Evolutionary conservation across 1,140 invertebrate species (phyloP).

Genomic region (Drosophila insularis): DNA sequence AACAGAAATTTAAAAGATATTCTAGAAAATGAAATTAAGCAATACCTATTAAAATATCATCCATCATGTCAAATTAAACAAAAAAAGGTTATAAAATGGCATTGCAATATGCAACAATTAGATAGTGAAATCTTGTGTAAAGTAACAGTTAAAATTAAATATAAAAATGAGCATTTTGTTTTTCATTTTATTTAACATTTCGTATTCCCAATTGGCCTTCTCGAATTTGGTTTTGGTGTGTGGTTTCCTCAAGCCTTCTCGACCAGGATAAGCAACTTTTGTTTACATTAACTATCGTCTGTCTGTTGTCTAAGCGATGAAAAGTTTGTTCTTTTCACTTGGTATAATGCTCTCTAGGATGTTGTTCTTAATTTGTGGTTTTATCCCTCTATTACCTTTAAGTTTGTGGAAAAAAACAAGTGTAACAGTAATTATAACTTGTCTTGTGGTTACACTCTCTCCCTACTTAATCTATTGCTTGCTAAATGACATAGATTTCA

Average conservation of each 20-base stretch:
- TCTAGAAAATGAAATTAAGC: too few relatives aligned
- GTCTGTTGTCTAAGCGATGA: background rate
- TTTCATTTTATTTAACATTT: background rate
- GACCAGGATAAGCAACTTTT: background rate
- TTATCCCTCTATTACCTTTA: background rate
- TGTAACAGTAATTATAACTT: slow-evolving; percentile 6
- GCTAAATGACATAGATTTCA: background rate
- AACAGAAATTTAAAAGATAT: too few relatives aligned
- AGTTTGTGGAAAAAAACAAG: background rate
- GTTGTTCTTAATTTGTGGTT: slow-evolving; percentile 2
- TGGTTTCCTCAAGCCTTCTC: too few relatives aligned
- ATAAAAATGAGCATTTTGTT: background rate
- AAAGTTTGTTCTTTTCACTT: slow-evolving; percentile 1
- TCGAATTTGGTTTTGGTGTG: too few relatives aligned
- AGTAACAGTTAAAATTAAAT: too few relatives aligned
- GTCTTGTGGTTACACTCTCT: background rate
- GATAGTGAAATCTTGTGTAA: too few relatives aligned
- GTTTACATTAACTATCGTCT: background rate
- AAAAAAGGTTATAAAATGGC: too few relatives aligned
- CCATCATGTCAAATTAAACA: too few relatives aligned
- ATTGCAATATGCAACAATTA: too few relatives aligned
- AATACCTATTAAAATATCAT: too few relatives aligned
- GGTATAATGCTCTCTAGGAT: background rate
- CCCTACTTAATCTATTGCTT: background rate
- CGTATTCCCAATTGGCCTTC: background rate